Conservation (phyloP, 92 coral and sea anemone species). For the Ricordea florida region DNA sequence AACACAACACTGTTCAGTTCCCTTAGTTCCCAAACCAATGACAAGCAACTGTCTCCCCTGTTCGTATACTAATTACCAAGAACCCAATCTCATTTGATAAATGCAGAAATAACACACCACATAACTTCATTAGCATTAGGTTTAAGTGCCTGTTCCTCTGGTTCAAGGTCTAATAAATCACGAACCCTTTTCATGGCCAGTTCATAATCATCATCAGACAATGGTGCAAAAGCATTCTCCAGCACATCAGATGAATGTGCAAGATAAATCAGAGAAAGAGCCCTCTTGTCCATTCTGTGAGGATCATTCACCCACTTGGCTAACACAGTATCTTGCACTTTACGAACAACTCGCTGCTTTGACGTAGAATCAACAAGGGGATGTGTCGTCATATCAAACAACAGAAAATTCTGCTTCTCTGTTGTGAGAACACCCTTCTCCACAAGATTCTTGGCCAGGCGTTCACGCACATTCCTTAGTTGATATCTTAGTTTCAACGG, state of each 20-base stretch:
- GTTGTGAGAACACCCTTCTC: slow-evolving; percentile 99
- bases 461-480: slow-evolving; percentile 96
- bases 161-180: slow-evolving; percentile 94
- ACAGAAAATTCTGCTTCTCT: slow-evolving; percentile 96
- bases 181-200: slow-evolving; percentile 97
- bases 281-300: slow-evolving; percentile 83
- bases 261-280: slow-evolving; percentile 84
- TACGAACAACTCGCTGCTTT: slow-evolving; percentile 86
- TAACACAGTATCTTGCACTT: slow-evolving; percentile 94
- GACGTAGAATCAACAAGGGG: slow-evolving; percentile 90
- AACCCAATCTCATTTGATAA: slow-evolving; percentile 88
- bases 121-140: slow-evolving; percentile 81
- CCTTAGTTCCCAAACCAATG: too few relatives aligned
- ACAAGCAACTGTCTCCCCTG: too few relatives aligned
- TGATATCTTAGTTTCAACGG: slow-evolving; percentile 95
- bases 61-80: too few relatives aligned
- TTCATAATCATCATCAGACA: slow-evolving; percentile 98
- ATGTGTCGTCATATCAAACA: slow-evolving; percentile 98
- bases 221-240: slow-evolving; percentile 96
- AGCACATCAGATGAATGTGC: slow-evolving; percentile 99
- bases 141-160: slow-evolving; percentile 89
- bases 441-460: slow-evolving; percentile 97
- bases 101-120: slow-evolving; percentile 99
- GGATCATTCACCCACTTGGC: slow-evolving; percentile 97
- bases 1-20: too few relatives aligned